Percentiles rank a stretch among this genome's conserved stretches.
phyloP scores from a whole-genome alignment of 2,888 invertebrate species.

The Chouioia cunea region DNA sequence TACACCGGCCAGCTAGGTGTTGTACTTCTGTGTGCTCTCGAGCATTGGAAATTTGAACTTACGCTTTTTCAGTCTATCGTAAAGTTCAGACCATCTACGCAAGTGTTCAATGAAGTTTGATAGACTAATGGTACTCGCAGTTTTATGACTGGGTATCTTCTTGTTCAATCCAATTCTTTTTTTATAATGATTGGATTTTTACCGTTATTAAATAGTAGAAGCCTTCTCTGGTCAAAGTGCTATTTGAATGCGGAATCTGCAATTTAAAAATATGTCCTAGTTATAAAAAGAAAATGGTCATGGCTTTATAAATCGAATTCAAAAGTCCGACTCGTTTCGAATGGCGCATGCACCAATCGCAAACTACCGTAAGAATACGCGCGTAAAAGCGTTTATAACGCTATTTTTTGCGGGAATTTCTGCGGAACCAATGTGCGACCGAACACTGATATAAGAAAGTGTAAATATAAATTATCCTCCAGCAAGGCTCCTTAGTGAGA shows the following conservation, averaged over 20 bases:
- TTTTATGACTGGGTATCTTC: conserved; percentile 10
- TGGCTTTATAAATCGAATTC: no score
- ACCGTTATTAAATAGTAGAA: neutral
- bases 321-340: no score
- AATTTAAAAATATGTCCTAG: no score
- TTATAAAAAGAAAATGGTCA: no score
- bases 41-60: conserved; percentile 23
- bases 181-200: conserved; percentile 18
- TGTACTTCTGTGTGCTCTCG: conserved; percentile 12
- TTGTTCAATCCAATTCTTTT: conserved; percentile 19
- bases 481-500: conserved; percentile 10
- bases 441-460: conserved; percentile 19
- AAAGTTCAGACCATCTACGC: conserved; percentile 9
- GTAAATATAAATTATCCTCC: conserved; percentile 21
- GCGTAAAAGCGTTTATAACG: no score
- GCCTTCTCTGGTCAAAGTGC: no score
- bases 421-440: neutral
- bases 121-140: conserved; percentile 20
- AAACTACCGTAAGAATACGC: no score
- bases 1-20: conserved; percentile 26
- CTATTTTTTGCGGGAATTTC: conserved; percentile 3
- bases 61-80: conserved; percentile 30
- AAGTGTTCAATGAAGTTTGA: conserved; percentile 25
- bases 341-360: no score
- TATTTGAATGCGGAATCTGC: no score